These are phyloP conservation scores for Gila orcuttii DNA, from an alignment of 2,113 vertebrate genomes.

Conservation along the genomic window DNA sequence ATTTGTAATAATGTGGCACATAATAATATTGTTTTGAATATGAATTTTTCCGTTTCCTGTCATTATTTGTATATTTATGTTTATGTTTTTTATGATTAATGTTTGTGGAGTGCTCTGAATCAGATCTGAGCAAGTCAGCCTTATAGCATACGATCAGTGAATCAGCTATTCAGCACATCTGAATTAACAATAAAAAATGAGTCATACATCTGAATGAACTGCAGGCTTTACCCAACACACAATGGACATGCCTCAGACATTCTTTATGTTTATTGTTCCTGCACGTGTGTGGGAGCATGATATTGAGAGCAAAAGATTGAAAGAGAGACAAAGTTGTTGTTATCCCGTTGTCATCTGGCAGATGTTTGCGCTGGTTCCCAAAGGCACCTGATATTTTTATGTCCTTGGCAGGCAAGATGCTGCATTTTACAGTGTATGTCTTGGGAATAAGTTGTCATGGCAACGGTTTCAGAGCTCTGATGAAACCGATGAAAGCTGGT, in stretches of 20 bases:
- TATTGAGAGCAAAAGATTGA: background rate
- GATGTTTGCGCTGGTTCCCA: constrained; percentile 55
- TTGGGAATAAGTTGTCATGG: constrained; percentile 61
- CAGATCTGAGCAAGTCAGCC: constrained; percentile 18
- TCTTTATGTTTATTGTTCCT: constrained; percentile 28
- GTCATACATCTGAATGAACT: constrained; percentile 52
- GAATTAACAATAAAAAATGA: constrained; percentile 40
- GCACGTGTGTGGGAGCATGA: background rate
- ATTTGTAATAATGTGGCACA: background rate
- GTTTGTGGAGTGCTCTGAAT: constrained; percentile 35
- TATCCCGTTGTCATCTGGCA: constrained; percentile 33
- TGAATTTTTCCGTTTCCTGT: background rate
- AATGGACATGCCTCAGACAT: constrained; percentile 26
- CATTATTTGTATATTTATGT: background rate
- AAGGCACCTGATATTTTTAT: constrained; percentile 52
- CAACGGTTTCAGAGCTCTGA: constrained; percentile 54
- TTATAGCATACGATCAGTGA: constrained; percentile 34
- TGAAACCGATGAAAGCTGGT: constrained; percentile 59
- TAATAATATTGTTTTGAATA: background rate
- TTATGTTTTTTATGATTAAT: background rate
- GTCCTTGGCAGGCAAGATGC: constrained; percentile 56
- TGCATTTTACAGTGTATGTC: constrained; percentile 51
- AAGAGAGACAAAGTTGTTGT: background rate
- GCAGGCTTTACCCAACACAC: constrained; percentile 19
- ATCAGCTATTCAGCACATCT: constrained; percentile 33